Percentiles rank a stretch among this genome's conserved stretches.
These are phyloP conservation scores for Emys orbicularis DNA, from an alignment of 2,797 vertebrate species.

Conservation along the genomic window DNA sequence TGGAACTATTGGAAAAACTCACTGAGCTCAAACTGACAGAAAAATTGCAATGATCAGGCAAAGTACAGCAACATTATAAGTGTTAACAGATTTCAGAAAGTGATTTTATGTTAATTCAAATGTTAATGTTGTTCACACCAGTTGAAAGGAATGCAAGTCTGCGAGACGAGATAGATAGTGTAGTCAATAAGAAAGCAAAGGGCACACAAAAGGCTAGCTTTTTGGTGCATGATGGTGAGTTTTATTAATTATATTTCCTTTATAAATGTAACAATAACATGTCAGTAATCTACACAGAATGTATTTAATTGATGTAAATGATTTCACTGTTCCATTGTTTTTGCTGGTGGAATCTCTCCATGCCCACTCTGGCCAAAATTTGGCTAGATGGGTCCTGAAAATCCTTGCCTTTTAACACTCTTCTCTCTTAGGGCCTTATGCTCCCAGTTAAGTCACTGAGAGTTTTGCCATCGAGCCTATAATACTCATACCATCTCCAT, in stretches of 20 bases:
- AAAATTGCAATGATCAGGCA: conserved; percentile 6
- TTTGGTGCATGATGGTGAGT: not conserved
- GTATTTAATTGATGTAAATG: conserved; percentile 60
- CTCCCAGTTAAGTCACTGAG: conserved; percentile 40
- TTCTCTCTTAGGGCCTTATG: not conserved
- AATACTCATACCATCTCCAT: not conserved
- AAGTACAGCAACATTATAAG: conserved; percentile 44
- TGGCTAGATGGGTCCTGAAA: not conserved
- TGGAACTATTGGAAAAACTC: conserved; percentile 52
- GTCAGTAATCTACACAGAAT: conserved; percentile 42
- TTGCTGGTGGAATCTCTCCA: not conserved
- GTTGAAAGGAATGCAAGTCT: conserved; percentile 11
- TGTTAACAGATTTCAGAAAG: conserved; percentile 48
- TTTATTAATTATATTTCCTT: conserved; percentile 73
- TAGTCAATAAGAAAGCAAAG: not conserved
- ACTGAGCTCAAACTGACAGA: conserved; percentile 4
- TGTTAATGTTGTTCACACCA: conserved; percentile 37
- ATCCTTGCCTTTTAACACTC: conserved; percentile 9
- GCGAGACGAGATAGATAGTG: not conserved
- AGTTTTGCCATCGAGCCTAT: not conserved
- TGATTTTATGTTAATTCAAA: conserved; percentile 57
- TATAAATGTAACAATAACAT: conserved; percentile 47
- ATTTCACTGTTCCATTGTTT: conserved; percentile 31
- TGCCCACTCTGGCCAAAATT: not conserved
- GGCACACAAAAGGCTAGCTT: conserved; percentile 61